Evolutionary conservation across 1,140 invertebrate genomes (phyloP), one percentile per base, ranked within the genome.

Genomic region (Lithobius niger): DNA sequence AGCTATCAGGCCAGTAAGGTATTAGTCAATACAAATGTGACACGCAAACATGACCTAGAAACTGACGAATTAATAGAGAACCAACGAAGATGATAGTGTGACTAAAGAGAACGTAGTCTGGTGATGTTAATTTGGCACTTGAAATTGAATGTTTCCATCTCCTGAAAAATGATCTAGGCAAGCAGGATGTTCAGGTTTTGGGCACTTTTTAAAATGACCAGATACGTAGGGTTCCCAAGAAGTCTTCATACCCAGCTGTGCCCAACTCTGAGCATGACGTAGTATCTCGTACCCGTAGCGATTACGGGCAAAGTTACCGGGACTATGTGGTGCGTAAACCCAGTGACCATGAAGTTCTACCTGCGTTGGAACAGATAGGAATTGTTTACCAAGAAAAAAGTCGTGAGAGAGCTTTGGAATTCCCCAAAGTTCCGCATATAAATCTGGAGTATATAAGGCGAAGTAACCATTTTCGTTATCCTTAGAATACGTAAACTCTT

Each of bases 251-350:
- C 53, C 47, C 18, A 36, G 3, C 22, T 55, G 42, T 16, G n/a
- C 3, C 53, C 53, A 55, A 54, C 43, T 10, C 3, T 10, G 18
- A 2, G 54, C 60, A 60, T 69, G 67, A 18, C 59, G 59, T 18
- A 67, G 63, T 3, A 59, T 61, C 42, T 62, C 58, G 36, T 47
- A 51, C 1, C 66, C 67, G 28, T 64, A 65, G 26, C 64, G 59
- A 53, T 66, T 67, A n/a, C 67, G 57, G 15, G 61, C 64, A 60
- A 62, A 67, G 4, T 64, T 55, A 10, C 67, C 67, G n/a, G 67
- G 67, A 52, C 65, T 69, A 36, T 59, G 48, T 10, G 61, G 64
- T 6, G 55, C 61, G 22, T 57, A 55, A 2, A 67, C 57, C 66
- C 66, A 67, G 2, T 56, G 40, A 10, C 65, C 61, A 45, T 61